Evolutionary conservation across 2,797 vertebrate genomes (phyloP).

Genomic region (Schizopygopsis malacanthus): DNA sequence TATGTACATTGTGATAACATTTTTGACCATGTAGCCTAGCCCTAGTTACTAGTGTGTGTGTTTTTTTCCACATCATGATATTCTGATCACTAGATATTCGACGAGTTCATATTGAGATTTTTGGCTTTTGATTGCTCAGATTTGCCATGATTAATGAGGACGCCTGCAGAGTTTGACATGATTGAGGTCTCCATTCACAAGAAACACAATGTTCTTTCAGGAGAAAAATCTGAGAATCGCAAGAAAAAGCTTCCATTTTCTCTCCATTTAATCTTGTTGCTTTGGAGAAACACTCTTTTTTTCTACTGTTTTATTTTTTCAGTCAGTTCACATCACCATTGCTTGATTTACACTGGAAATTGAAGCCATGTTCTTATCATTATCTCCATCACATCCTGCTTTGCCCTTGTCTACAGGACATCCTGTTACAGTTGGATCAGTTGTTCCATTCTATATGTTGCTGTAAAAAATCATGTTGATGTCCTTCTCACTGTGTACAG

Average conservation of each 20-base stretch:
- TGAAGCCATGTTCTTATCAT: slow-evolving; percentile 25
- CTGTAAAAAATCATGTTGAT: not conserved
- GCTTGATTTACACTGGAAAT: slow-evolving; percentile 17
- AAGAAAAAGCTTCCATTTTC: not conserved
- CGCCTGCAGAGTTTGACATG: not conserved
- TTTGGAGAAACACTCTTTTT: not conserved
- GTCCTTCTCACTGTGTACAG: not conserved
- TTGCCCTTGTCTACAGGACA: slow-evolving; percentile 20
- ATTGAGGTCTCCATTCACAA: not conserved
- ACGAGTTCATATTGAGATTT: not conserved
- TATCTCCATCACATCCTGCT: slow-evolving; percentile 7
- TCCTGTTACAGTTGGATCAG: slow-evolving; percentile 16
- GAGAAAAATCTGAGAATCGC: too few relatives aligned
- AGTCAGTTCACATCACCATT: not conserved
- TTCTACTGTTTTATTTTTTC: not conserved
- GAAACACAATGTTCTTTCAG: not conserved
- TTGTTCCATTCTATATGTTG: not conserved
- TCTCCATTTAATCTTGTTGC: not conserved
- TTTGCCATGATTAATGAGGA: not conserved
- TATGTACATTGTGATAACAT: not conserved
- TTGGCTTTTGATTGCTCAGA: not conserved
- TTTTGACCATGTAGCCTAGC: not conserved
- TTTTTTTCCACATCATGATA: not conserved
- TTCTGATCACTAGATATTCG: not conserved
- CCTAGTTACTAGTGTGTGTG: not conserved